Evolutionary conservation across 1,140 invertebrate species (phyloP), one percentile per base, ranked within the genome.

Genomic region (Sipha flava): DNA sequence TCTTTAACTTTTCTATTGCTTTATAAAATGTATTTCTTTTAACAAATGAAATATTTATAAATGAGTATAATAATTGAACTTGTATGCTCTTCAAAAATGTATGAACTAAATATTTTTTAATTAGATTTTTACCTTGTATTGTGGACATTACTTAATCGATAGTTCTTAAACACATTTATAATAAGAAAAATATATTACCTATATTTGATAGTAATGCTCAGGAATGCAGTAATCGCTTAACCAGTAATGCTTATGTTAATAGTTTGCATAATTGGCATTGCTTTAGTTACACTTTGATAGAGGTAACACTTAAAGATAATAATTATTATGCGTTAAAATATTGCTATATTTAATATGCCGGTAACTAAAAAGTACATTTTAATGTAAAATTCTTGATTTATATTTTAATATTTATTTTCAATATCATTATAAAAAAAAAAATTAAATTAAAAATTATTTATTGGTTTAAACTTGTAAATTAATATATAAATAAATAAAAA

Each of bases 81-180:
- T 68, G 75, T 18, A 43, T 40, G 81, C 18, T 37, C 54, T 79
- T 23, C 77, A 80, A 68, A 52, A 72, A 5, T 81, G 43, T 37
- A 82, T 80, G 75, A 82, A 57, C 52, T 52, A 75, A 49, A 45
- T 81, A 66, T 81, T 59, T 26, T 59, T 70, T 31, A 54, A 29
- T n/a, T 57, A 49, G 54, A 77, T 79, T 80, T 52, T 72, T 79
- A 40, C 54, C 45, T 37, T 37, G 40, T 29, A 79, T 45, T 72
- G 21, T 79, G 7, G 34, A 26, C 14, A 66, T 40, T 73, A 75
- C 68, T n/a, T 75, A 52, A 57, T 68, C 64, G 66, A 70, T 52
- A 66, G 34, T 62, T 64, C 37, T 68, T 43, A 68, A 18, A 68
- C 37, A 3, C 37, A 45, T 40, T 68, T 45, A n/a, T 68, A 68